Evolutionary conservation across 2,888 invertebrate genomes (phyloP), one percentile per base, ranked within the genome.

Genomic region (Sicus ferrugineus): DNA sequence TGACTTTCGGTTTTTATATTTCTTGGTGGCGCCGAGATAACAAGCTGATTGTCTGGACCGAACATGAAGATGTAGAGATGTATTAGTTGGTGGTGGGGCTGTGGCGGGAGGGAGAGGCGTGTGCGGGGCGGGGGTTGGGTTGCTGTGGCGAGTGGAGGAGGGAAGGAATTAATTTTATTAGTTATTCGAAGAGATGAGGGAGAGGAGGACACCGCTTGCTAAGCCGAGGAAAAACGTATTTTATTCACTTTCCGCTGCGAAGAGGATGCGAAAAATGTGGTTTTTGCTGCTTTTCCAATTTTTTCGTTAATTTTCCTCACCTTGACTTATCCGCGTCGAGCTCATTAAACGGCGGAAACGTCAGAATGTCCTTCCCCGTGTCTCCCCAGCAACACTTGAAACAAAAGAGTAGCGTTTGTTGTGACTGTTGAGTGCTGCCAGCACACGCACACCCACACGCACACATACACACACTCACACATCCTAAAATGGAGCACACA

Each of bases 11-110:
- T 34, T 68, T 68, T 67, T 67, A 48, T 67, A 42, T 61, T 14
- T 67, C 26, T 38, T 11, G 31, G 11, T 68, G 68, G 68, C 68
- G 68, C 68, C 68, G 34, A 14, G 62, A 52, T 52, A 34, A 68
- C 62, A 52, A 52, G 26, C 52, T 38, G 31, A 52, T 68, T 42
- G 68, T 68, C 68, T 68, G 58, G 52, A n/a, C 26, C 5, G 38
- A 38, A 9, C 11, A 4, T 42, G 9, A 42, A 42, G 42, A 42
- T n/a, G 16, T n/a, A 42, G 42, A 42, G n/a, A 9, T n/a, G n/a
- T n/a, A n/a, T n/a, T n/a, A n/a, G n/a, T 19, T 46, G 46, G 19
- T 9, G 6, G 19, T 19, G 46, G 46, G 14, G 3, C 9, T 6
- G 46, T 19, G 9, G 19, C 5, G 46, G 19, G 19, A 38, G 14